Conservation (phyloP, 2,113 vertebrate species). For the Macrotus californicus region DNA sequence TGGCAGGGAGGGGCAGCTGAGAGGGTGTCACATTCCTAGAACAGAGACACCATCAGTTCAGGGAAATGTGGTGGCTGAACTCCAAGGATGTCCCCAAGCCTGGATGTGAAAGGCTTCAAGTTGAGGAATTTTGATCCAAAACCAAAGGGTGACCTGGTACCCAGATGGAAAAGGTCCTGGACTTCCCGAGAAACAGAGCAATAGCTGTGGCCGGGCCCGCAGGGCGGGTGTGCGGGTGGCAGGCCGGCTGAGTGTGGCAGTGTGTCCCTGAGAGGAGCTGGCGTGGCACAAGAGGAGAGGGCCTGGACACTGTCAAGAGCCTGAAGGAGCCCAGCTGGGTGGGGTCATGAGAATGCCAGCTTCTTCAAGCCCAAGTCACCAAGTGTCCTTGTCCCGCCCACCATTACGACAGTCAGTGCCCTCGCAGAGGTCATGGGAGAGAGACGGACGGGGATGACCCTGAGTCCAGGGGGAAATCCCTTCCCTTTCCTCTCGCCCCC, state of each 20-base stretch:
- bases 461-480: not conserved
- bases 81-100: not conserved
- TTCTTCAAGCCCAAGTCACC: not conserved
- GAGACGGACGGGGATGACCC: not conserved
- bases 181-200: not conserved
- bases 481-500: not conserved
- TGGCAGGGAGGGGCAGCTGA: not conserved
- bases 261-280: not conserved
- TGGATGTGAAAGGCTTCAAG: constrained; percentile 5
- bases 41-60: not conserved
- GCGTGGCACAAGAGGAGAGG: not conserved
- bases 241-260: not conserved
- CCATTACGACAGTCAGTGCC: not conserved
- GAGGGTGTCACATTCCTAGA: not conserved
- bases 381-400: not conserved
- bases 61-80: not conserved
- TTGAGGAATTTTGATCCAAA: not conserved
- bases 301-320: not conserved
- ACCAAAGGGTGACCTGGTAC: not conserved
- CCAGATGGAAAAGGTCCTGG: not conserved
- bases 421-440: not conserved
- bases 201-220: not conserved
- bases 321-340: not conserved
- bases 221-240: not conserved
- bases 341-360: not conserved